phyloP scores from a whole-genome alignment of 1,140 invertebrate species.

The Drosophila santomea region DNA sequence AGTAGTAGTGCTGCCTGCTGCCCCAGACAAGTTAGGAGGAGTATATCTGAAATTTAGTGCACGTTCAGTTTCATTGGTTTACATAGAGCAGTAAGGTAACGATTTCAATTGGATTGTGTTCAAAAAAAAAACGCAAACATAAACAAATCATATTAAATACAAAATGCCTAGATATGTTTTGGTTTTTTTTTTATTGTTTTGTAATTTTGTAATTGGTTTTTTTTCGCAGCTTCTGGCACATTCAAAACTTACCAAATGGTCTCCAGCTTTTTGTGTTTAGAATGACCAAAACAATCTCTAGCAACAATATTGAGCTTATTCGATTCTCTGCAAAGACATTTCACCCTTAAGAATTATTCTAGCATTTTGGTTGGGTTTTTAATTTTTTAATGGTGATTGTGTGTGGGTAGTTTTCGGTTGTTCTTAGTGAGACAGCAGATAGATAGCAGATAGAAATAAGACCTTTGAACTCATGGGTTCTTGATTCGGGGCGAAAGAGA shows the following conservation, averaged over 20 bases:
- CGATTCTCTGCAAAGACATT: constrained; percentile 84
- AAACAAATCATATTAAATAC: constrained; percentile 77
- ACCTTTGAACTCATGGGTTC: constrained; percentile 46
- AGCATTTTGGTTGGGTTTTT: constrained; percentile 67
- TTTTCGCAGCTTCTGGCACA: constrained; percentile 75
- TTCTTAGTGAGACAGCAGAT: constrained; percentile 51
- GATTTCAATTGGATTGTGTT: constrained; percentile 54
- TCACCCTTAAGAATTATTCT: constrained; percentile 84
- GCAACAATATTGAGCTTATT: constrained; percentile 84
- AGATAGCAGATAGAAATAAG: constrained; percentile 58
- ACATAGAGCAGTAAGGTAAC: constrained; percentile 49
- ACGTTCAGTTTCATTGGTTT: constrained; percentile 81
- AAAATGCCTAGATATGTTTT: constrained; percentile 82
- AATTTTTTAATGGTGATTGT: constrained; percentile 53
- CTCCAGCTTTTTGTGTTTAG: constrained; percentile 84
- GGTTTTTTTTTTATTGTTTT: constrained; percentile 61
- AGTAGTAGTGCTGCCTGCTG: constrained; percentile 77
- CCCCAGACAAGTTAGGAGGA: constrained; percentile 82
- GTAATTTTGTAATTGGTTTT: constrained; percentile 47
- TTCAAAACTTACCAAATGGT: constrained; percentile 84
- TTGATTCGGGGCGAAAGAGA: not conserved
- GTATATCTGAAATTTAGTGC: constrained; percentile 84
- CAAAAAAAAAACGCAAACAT: constrained; percentile 63
- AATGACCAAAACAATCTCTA: constrained; percentile 85
- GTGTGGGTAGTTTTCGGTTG: constrained; percentile 51